Conservation (phyloP, 1,140 invertebrate genomes). For the Acromyrmex heyeri region DNA sequence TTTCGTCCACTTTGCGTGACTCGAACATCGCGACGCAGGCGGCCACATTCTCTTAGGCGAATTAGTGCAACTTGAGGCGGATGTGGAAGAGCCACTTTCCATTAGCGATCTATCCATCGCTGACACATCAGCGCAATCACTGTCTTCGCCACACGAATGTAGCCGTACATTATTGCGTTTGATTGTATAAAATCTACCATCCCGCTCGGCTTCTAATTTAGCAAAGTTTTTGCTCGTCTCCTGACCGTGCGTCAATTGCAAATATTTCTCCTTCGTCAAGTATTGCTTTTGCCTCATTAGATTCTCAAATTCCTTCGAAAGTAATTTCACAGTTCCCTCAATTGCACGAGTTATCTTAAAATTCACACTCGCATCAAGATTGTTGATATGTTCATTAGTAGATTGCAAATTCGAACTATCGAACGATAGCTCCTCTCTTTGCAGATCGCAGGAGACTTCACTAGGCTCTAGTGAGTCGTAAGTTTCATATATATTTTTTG, state of each 20-base stretch:
- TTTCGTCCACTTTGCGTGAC: conserved; percentile 83
- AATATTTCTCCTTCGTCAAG: conserved; percentile 76
- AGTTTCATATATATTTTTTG: conserved; percentile 78
- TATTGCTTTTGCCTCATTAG: conserved; percentile 81
- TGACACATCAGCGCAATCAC: conserved; percentile 81
- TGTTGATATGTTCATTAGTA: conserved; percentile 56
- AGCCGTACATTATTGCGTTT: conserved; percentile 78
- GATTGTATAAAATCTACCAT: conserved; percentile 68
- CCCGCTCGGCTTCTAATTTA: conserved; percentile 80
- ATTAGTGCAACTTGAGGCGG: conserved; percentile 89
- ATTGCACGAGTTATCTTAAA: conserved; percentile 82
- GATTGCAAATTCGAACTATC: conserved; percentile 10
- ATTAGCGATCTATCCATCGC: conserved; percentile 86
- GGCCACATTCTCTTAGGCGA: conserved; percentile 89
- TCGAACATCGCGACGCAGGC: conserved; percentile 83
- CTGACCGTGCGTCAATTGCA: conserved; percentile 70
- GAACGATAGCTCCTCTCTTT: not conserved
- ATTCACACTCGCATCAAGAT: conserved; percentile 76
- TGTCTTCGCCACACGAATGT: conserved; percentile 83
- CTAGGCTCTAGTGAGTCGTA: conserved; percentile 81
- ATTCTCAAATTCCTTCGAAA: conserved; percentile 85
- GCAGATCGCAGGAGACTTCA: conserved; percentile 57
- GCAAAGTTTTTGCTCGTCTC: conserved; percentile 80
- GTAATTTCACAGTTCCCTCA: conserved; percentile 83
- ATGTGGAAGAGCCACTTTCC: conserved; percentile 89